phyloP scores from a whole-genome alignment of 2,113 vertebrate genomes.

The Dryoscopus gambensis region DNA sequence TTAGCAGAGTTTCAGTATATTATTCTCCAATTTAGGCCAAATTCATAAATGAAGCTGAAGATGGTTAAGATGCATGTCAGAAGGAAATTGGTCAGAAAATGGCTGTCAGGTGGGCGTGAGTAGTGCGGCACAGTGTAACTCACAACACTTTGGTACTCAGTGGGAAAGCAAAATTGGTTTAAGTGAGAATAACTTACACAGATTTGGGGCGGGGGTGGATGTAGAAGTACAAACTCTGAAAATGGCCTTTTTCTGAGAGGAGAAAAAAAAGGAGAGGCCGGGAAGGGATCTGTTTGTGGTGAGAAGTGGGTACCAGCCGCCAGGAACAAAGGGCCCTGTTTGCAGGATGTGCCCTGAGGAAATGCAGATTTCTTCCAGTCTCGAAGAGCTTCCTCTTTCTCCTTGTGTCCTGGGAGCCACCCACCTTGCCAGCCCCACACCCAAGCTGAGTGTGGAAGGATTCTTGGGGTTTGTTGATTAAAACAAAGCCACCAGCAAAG shows the following conservation, averaged over 20 bases:
- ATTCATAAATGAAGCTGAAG: neutral
- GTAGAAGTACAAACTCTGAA: constrained; percentile 12
- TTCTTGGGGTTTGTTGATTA: neutral
- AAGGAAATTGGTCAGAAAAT: constrained; percentile 50
- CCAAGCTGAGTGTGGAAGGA: neutral
- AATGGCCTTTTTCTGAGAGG: neutral
- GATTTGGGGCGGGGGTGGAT: neutral
- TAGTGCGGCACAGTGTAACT: neutral
- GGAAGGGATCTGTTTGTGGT: neutral
- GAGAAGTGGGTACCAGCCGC: neutral
- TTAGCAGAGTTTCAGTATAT: neutral
- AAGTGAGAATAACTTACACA: neutral
- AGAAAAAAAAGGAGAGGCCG: neutral
- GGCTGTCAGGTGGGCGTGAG: neutral
- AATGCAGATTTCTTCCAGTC: neutral
- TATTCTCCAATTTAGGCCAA: neutral
- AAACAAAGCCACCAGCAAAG: neutral
- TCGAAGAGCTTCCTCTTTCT: neutral
- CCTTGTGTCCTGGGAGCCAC: neutral
- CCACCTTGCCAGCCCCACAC: neutral
- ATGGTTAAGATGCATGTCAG: neutral
- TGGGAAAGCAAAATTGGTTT: constrained; percentile 14
- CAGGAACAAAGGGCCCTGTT: constrained; percentile 1
- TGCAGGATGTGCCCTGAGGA: neutral
- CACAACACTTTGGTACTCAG: neutral